Conservation (phyloP, 2,888 invertebrate species). For the Leptothorax acervorum region DNA sequence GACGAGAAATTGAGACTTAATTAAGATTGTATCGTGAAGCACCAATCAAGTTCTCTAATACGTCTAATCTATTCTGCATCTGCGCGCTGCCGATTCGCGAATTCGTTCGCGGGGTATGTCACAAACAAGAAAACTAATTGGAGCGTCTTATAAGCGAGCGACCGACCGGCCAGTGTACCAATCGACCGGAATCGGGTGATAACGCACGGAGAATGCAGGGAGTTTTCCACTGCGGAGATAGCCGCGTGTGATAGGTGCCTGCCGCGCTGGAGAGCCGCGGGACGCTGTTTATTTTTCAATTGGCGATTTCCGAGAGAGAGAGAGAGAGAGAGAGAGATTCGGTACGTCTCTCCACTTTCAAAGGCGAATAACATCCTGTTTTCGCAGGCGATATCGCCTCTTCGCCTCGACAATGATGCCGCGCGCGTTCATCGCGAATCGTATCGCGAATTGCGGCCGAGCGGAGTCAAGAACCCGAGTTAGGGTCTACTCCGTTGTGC, state of each 20-base stretch:
- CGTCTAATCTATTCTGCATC: not conserved
- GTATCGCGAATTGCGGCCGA: conserved; percentile 13
- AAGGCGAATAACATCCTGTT: conserved; percentile 48
- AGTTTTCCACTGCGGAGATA: conserved; percentile 43
- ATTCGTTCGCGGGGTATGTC: not conserved
- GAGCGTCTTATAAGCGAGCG: conserved; percentile 16
- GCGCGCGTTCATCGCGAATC: conserved; percentile 19
- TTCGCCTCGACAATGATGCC: conserved; percentile 24
- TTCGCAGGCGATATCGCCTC: conserved; percentile 49
- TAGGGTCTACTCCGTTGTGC: not conserved
- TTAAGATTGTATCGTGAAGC: not conserved
- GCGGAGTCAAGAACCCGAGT: conserved; percentile 19
- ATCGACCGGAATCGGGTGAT: conserved; percentile 28
- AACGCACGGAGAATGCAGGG: conserved; percentile 30
- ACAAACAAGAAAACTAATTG: conserved; percentile 38
- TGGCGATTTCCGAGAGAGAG: conserved; percentile 23
- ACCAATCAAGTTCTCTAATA: not conserved
- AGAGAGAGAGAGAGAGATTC: conserved; percentile 10
- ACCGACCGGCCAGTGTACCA: conserved; percentile 12
- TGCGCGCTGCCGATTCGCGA: not conserved
- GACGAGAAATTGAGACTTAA: not conserved
- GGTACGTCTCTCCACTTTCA: conserved; percentile 41
- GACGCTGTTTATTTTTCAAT: conserved; percentile 48
- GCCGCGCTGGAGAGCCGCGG: not conserved
- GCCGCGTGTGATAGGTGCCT: conserved; percentile 20